Base-by-base conservation (phyloP, 2,113 vertebrate genomes). In the Orycteropus afer region DNA sequence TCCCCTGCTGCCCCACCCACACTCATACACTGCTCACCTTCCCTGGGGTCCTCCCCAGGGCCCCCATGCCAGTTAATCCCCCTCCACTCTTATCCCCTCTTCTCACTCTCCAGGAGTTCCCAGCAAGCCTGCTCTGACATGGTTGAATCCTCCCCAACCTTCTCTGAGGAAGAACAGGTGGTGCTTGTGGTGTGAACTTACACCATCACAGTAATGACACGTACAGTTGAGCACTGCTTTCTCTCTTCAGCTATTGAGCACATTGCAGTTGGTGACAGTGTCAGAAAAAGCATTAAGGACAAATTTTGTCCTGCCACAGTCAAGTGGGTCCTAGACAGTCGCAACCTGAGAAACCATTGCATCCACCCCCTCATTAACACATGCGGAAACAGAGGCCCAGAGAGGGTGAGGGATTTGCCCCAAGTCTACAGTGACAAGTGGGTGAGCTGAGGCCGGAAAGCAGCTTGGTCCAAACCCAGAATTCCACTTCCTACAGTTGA, bases 201-300 rank as follows among this genome's bases (percentile, higher is more conserved):
- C 14, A 3, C 27, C 7, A 3, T 32, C 5, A 9, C 18, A 0
- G 32, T 23, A 14, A 27, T 0, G 7, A 25, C 5, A n/a, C 27
- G 40, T 11, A 3, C 73, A 37, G 29, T 0, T 0, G 11, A 49
- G 23, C 15, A 1, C 3, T 1, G 34, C 23, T 9, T n/a, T n/a
- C 45, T 69, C 8, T 42, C 79, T 42, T 3, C 57, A 73, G 37
- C 5, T 14, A 15, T 1, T 4, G 0, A 7, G 7, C 25, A 6
- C 9, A 0, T 12, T 0, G 40, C 2, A 3, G 34, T 32, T 12
- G 22, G 23, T 4, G 42, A 51, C 7, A 7, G 13, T 0, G 2
- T 74, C 55, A 29, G 85, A 53, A 63, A 25, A 67, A 45, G 9
- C 27, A 61, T 12, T 20, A 45, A 83, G 40, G 74, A 25, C 32